Base-by-base conservation (phyloP, 2,113 vertebrate genomes). In the Lophius piscatorius region DNA sequence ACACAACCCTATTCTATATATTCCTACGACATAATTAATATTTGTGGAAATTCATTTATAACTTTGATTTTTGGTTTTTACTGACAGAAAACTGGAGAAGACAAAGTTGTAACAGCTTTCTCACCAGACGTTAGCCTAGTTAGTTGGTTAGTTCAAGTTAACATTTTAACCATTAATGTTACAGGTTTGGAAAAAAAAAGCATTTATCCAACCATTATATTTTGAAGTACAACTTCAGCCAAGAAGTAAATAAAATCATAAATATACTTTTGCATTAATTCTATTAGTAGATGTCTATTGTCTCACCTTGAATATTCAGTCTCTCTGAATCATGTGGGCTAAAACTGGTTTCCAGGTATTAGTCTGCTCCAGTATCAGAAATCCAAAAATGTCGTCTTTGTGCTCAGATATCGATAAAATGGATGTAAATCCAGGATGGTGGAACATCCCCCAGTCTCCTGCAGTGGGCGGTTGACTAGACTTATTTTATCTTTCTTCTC, bases 401-500 rank as follows among this genome's bases (percentile, higher is more conserved):
- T 21, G 50, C 21, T 73, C 11, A 84, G 67, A 84, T 78, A 80
- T 88, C 74, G 75, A 40, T 50, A 45, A 70, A 81, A 82, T 54
- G 70, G 74, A 69, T 65, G 82, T 78, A 79, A 87, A 85, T 84
- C 84, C 81, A 67, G 79, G 70, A 83, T 81, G 74, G 82, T 80
- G 83, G 83, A 74, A 82, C 73, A 75, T 74, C 77, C 86, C 84
- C 87, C 88, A 63, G 86, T 87, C 74, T 82, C 77, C 80, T 72
- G 76, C 67, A 41, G 82, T 80, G 72, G 78, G 64, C 62, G 78
- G 79, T 70, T 50, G 81, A 86, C 74, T 75, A 74, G 63, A 74
- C 85, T 71, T 77, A 65, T 78, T 78, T 22, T 68, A 79, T 80
- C 85, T 86, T 87, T 88, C 86, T 84, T 78, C 76, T 80, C 72